phyloP scores from a whole-genome alignment of 2,888 invertebrate species.

The Watsonalla binaria region DNA sequence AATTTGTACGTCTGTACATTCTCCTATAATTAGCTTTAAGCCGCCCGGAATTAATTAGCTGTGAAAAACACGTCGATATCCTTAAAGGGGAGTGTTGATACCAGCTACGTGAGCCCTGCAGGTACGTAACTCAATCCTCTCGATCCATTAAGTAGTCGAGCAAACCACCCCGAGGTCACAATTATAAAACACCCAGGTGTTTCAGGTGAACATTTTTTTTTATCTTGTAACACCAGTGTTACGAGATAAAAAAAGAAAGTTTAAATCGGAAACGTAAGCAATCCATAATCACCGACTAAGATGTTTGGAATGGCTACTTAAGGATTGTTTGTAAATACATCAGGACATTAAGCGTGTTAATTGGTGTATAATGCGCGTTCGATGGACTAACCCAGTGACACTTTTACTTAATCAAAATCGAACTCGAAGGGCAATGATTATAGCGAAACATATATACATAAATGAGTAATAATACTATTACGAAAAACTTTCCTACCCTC shows the following conservation, averaged over 20 bases:
- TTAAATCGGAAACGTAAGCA: slow-evolving; percentile 26
- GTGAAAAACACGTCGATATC: background rate
- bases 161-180: slow-evolving; percentile 36
- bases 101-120: slow-evolving; percentile 10
- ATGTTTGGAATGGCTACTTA: slow-evolving; percentile 33
- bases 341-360: background rate
- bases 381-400: background rate
- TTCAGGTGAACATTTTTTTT: slow-evolving; percentile 22
- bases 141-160: slow-evolving; percentile 43
- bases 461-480: too few relatives aligned
- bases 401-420: too few relatives aligned
- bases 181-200: slow-evolving; percentile 47
- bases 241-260: slow-evolving; percentile 22
- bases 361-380: background rate
- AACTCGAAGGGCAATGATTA: too few relatives aligned
- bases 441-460: too few relatives aligned
- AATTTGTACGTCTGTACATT: background rate
- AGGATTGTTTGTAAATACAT: slow-evolving; percentile 39
- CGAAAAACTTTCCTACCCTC: too few relatives aligned
- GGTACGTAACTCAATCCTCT: slow-evolving; percentile 41
- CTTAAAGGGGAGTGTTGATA: background rate
- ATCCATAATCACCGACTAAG: slow-evolving; percentile 29
- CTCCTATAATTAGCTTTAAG: background rate
- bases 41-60: too few relatives aligned
- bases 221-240: slow-evolving; percentile 28